A percentile compares a stretch with the other conserved stretches of the same genome.
Conservation (phyloP, 2,888 invertebrate genomes). For the Actias luna region DNA sequence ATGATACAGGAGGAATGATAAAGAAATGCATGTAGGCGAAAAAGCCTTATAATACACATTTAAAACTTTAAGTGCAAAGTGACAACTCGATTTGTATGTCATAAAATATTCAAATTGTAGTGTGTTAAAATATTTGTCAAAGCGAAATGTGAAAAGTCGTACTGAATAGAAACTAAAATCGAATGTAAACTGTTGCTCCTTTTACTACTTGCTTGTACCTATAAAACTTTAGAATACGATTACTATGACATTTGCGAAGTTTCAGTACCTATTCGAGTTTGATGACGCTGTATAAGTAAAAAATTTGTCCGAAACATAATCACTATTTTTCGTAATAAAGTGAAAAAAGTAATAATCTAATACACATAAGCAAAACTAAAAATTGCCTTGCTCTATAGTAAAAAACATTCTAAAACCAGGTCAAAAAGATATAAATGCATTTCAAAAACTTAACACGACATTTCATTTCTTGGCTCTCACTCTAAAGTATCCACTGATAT, state of each 20-base stretch:
- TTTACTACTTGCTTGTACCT: conserved; percentile 19
- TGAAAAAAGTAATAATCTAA: too few species aligned
- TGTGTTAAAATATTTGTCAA: background rate
- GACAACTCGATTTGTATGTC: too few species aligned
- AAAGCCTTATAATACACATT: too few species aligned
- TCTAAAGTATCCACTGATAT: background rate
- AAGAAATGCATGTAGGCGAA: background rate
- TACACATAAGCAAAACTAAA: too few species aligned
- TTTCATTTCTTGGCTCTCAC: conserved; percentile 9
- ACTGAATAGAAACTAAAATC: background rate
- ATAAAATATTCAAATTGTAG: too few species aligned
- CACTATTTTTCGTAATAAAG: background rate
- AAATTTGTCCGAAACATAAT: background rate
- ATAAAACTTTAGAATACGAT: conserved; percentile 14
- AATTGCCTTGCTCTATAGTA: too few species aligned
- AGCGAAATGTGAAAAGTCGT: background rate
- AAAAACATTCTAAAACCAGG: background rate
- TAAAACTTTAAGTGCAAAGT: too few species aligned
- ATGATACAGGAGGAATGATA: too few species aligned
- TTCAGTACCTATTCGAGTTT: background rate
- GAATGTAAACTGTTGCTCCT: conserved; percentile 20
- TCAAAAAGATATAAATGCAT: background rate
- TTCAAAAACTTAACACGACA: background rate
- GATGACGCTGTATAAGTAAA: background rate
- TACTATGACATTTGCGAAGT: background rate